Base-by-base conservation (phyloP, 1,140 invertebrate species). In the Mercenaria mercenaria region DNA sequence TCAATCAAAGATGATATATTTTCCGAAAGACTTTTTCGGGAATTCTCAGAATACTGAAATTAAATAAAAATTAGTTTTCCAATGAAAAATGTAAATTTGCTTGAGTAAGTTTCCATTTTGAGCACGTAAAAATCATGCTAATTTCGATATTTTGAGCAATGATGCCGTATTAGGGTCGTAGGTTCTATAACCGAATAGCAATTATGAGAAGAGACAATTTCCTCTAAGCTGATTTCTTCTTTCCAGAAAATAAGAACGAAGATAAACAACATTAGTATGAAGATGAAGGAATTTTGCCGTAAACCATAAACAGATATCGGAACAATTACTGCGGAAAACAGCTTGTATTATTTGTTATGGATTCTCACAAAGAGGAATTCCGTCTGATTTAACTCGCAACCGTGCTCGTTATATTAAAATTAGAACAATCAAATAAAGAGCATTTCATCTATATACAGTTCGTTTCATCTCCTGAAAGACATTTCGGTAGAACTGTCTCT, bases 241-340 rank as follows among this genome's bases (percentile, higher is more conserved):
- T 50, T 77, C 41, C 26, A 50, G 74, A 41, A 77, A 50, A 77
- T 77, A 50, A 26, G 47, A 20, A 26, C 41, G 41, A 50, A 77
- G n/a, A 77, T 32, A 77, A 77, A 77, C 74, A 77, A 50, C 20
- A 77, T 77, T 77, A 77, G 26, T 13, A 77, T 26, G 47, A 29
- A 77, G 26, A 77, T 77, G 67, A 52, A 52, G 26, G 43, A 77
- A 77, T 50, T 34, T 72, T 39, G 67, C 67, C 23, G 34, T 26
- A 39, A 39, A 29, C 67, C 67, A 72, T 72, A 72, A 72, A 72
- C 23, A 72, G 34, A 72, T 20, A 72, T 72, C 34, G 15, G 34
- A 72, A 39, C 67, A 32, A 39, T 39, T 72, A 72, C 10, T 72
- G 34, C 34, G 1, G 10, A 37, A 39, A 39, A 72, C 39, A 23